phyloP scores from a whole-genome alignment of 2,888 invertebrate species.

The Choreutis nemorana region DNA sequence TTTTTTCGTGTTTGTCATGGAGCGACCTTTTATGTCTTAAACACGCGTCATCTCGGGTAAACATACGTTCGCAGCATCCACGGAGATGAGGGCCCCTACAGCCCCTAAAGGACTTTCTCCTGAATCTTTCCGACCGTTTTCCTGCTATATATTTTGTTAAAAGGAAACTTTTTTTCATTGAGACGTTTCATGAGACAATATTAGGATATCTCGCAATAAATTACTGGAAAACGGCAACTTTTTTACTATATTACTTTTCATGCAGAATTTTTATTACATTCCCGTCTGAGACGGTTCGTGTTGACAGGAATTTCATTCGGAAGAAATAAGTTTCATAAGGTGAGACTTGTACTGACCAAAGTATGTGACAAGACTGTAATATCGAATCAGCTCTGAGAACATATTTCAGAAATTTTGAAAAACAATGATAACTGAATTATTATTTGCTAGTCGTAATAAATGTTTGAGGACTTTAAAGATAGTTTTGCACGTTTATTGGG shows the following conservation, averaged over 20 bases:
- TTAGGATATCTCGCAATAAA: neutral
- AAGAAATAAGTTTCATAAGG: no score
- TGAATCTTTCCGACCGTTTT: constrained; percentile 18
- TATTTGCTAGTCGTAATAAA: no score
- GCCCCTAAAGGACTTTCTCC: constrained; percentile 12
- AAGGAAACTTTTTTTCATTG: neutral
- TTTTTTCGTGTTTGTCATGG: constrained; percentile 28
- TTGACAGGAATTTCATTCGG: no score
- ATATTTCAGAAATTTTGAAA: no score
- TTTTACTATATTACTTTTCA: neutral
- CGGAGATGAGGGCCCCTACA: constrained; percentile 19
- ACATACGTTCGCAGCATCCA: constrained; percentile 27
- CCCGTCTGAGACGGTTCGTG: no score
- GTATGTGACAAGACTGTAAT: no score
- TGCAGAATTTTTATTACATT: neutral
- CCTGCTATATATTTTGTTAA: neutral
- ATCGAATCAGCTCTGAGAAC: no score
- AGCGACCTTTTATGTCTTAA: constrained; percentile 40
- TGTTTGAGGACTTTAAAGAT: no score
- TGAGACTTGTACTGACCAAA: no score
- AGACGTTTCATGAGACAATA: neutral
- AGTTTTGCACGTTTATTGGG: no score
- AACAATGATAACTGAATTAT: no score
- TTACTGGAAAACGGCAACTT: constrained; percentile 1
- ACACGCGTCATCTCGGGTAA: constrained; percentile 42